These are phyloP conservation scores for Musca vetustissima DNA, from an alignment of 1,140 invertebrate genomes.

Conservation along the genomic window DNA sequence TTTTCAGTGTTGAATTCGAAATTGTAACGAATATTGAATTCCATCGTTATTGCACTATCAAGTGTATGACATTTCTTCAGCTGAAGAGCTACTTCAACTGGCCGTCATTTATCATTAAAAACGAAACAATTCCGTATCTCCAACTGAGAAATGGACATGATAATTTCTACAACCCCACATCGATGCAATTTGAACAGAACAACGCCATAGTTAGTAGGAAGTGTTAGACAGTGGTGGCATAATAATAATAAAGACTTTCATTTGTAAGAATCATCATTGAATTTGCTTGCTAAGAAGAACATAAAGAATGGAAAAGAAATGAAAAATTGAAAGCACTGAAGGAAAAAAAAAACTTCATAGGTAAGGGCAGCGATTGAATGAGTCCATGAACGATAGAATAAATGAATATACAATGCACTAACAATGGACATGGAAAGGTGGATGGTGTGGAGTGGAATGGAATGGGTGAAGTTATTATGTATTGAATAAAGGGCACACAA, in stretches of 20 bases:
- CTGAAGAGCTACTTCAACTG: not conserved
- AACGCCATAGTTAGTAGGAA: not conserved
- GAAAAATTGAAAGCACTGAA: too few species aligned
- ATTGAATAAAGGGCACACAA: slow-evolving; percentile 3
- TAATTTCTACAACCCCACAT: not conserved
- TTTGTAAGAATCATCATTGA: slow-evolving; percentile 9
- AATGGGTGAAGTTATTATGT: too few species aligned
- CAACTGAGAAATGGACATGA: not conserved
- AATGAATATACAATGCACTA: not conserved
- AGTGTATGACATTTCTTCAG: slow-evolving; percentile 8
- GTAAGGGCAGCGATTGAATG: not conserved
- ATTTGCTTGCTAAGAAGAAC: not conserved
- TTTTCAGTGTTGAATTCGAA: too few species aligned
- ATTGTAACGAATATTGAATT: too few species aligned
- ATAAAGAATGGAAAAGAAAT: too few species aligned
- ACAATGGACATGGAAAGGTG: too few species aligned
- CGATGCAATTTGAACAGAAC: not conserved
- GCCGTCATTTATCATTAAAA: slow-evolving; percentile 14
- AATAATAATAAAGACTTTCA: slow-evolving; percentile 14
- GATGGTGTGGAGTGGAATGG: too few species aligned
- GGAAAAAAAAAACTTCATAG: too few species aligned
- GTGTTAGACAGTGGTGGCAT: not conserved
- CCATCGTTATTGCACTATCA: not conserved
- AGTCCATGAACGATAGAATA: not conserved
- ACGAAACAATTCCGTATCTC: slow-evolving; percentile 6